Conservation (phyloP, 2,113 vertebrate genomes). For the Mystacornis crossleyi region DNA sequence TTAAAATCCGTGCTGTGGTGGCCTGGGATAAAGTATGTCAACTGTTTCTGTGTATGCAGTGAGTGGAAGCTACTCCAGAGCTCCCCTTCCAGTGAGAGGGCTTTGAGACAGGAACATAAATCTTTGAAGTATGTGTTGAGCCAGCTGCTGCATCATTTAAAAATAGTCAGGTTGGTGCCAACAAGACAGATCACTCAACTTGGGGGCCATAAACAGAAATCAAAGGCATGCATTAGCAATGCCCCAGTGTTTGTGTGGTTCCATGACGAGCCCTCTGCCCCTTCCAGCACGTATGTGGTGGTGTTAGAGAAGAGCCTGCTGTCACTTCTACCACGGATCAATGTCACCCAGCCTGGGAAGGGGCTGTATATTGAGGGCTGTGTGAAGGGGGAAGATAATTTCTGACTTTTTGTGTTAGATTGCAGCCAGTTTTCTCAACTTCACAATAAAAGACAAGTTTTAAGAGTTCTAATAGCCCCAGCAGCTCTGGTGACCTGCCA, state of each 20-base stretch:
- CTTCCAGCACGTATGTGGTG: conserved; percentile 13
- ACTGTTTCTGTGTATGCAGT: background rate
- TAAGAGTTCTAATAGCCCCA: background rate
- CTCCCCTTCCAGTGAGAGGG: conserved; percentile 22
- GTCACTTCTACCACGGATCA: background rate
- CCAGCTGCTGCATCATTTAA: conserved; percentile 73
- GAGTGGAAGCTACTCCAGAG: conserved; percentile 18
- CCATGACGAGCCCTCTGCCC: background rate
- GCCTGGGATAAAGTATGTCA: background rate
- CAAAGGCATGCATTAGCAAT: conserved; percentile 64
- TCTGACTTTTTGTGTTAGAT: background rate
- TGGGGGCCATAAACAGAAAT: conserved; percentile 71
- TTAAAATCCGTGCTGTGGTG: background rate
- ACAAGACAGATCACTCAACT: conserved; percentile 67
- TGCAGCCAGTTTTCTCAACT: background rate
- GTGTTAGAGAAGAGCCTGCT: conserved; percentile 15
- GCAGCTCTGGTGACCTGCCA: conserved; percentile 27
- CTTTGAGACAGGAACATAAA: conserved; percentile 45
- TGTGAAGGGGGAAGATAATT: background rate
- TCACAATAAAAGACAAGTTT: background rate
- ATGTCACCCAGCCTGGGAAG: background rate
- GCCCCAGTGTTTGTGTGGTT: conserved; percentile 21
- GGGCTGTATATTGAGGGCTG: background rate
- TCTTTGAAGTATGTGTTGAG: conserved; percentile 65
- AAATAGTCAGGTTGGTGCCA: conserved; percentile 74